Percentiles rank a stretch among this genome's conserved stretches.
Evolutionary conservation across 2,888 invertebrate species (phyloP).

Genomic region (Choristoneura rosaceana): DNA sequence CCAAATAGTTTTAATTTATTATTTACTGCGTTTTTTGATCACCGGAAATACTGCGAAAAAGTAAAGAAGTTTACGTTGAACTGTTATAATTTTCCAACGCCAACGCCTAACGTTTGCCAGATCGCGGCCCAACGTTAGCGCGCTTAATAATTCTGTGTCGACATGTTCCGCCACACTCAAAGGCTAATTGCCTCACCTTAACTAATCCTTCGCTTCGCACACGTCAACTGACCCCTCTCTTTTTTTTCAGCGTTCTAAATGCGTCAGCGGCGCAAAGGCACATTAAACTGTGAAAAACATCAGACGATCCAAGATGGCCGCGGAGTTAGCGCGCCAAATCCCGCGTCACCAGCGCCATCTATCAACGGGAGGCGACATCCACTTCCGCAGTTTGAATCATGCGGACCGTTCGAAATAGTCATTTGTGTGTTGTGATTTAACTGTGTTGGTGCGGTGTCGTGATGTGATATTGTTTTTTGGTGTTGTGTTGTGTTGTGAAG

Average conservation of each 20-base stretch:
- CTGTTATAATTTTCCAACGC: too few relatives aligned
- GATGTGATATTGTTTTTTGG: slow-evolving; percentile 66
- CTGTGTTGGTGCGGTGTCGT: slow-evolving; percentile 72
- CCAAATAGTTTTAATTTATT: not conserved
- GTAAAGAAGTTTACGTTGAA: too few relatives aligned
- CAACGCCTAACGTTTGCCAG: not conserved
- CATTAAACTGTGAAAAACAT: slow-evolving; percentile 77
- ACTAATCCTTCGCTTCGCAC: slow-evolving; percentile 63
- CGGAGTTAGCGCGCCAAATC: slow-evolving; percentile 73
- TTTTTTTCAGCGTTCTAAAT: slow-evolving; percentile 79
- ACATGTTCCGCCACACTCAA: slow-evolving; percentile 54
- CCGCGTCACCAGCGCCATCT: slow-evolving; percentile 72
- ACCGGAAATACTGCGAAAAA: too few relatives aligned
- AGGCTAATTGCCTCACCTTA: slow-evolving; percentile 70
- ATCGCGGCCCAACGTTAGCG: slow-evolving; percentile 8
- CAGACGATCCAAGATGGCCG: slow-evolving; percentile 73
- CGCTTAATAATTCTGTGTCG: slow-evolving; percentile 48
- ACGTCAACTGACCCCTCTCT: slow-evolving; percentile 66
- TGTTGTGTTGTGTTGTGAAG: slow-evolving; percentile 67
- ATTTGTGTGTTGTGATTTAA: slow-evolving; percentile 61
- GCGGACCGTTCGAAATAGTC: slow-evolving; percentile 76
- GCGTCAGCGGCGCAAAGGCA: slow-evolving; percentile 63
- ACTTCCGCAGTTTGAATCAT: slow-evolving; percentile 70
- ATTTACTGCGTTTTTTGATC: not conserved
- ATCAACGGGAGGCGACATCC: slow-evolving; percentile 58